phyloP scores from a whole-genome alignment of 2,113 vertebrate species.

The Crotalus viridis region DNA sequence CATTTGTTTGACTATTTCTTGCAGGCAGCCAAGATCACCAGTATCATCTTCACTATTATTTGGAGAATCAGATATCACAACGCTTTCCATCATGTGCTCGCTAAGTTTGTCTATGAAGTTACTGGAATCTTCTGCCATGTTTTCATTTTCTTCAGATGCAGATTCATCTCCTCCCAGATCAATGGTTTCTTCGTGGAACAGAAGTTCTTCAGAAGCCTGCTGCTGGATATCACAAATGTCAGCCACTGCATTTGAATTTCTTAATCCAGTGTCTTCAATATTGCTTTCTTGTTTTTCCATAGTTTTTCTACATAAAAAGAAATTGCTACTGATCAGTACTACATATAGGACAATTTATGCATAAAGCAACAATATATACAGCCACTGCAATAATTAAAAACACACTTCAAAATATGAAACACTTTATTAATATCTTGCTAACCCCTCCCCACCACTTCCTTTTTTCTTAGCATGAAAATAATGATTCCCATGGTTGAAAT shows the following conservation, averaged over 20 bases:
- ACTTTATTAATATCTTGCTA: not conserved
- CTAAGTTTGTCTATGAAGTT: constrained; percentile 85
- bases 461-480: not conserved
- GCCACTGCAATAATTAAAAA: not conserved
- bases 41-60: constrained; percentile 91
- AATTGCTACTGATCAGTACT: not conserved
- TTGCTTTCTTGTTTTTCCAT: constrained; percentile 75
- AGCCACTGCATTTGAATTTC: not conserved
- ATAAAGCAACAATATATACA: rapidly evolving
- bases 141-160: constrained; percentile 81
- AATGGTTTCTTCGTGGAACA: constrained; percentile 87
- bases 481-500: not conserved
- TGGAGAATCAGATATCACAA: constrained; percentile 95
- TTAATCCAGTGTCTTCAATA: constrained; percentile 31
- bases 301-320: constrained; percentile 40
- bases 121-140: constrained; percentile 74
- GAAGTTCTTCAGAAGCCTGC: constrained; percentile 56
- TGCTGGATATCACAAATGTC: not conserved
- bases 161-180: constrained; percentile 84
- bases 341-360: not conserved
- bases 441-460: not conserved
- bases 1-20: constrained; percentile 70
- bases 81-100: constrained; percentile 98
- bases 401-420: rapidly evolving
- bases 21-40: constrained; percentile 82